A percentile compares a stretch with the other conserved stretches of the same genome.
Evolutionary conservation across 2,797 vertebrate species (phyloP).

Genomic region (Mergus octosetaceus): DNA sequence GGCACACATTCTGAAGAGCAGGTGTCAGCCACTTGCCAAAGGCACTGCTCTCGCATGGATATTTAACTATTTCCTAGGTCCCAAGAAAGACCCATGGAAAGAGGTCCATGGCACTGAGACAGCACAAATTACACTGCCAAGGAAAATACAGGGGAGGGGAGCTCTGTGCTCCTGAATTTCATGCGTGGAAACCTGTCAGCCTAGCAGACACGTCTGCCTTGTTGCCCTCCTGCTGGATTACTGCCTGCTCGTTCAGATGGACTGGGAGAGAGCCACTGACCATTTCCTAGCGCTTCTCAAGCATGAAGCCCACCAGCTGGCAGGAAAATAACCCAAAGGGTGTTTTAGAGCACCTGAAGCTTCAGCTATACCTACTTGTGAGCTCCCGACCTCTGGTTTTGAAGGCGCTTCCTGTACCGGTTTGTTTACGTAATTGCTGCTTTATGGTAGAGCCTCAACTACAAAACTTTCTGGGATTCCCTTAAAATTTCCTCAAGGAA

Average conservation of each 20-base stretch:
- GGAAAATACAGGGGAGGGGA: fast-evolving
- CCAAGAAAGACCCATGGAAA: fast-evolving
- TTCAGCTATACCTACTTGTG: background rate
- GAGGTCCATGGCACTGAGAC: background rate
- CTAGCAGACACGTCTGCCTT: background rate
- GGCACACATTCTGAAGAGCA: background rate
- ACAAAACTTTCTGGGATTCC: background rate
- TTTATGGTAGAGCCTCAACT: background rate
- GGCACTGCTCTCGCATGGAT: background rate
- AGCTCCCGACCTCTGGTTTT: background rate
- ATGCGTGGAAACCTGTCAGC: background rate
- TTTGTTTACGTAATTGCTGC: background rate
- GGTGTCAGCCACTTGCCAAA: background rate
- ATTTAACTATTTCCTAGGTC: background rate
- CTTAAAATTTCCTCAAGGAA: background rate
- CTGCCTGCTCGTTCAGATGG: background rate
- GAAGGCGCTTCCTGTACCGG: background rate
- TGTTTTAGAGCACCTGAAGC: background rate
- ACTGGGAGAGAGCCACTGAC: background rate
- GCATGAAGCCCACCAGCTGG: background rate
- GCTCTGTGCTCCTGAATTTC: background rate
- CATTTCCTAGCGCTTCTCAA: background rate
- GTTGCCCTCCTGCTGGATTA: background rate
- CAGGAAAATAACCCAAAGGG: background rate
- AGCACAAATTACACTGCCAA: background rate